Conservation (phyloP, 2,797 vertebrate species). For the Parotocinclus haroldoi region DNA sequence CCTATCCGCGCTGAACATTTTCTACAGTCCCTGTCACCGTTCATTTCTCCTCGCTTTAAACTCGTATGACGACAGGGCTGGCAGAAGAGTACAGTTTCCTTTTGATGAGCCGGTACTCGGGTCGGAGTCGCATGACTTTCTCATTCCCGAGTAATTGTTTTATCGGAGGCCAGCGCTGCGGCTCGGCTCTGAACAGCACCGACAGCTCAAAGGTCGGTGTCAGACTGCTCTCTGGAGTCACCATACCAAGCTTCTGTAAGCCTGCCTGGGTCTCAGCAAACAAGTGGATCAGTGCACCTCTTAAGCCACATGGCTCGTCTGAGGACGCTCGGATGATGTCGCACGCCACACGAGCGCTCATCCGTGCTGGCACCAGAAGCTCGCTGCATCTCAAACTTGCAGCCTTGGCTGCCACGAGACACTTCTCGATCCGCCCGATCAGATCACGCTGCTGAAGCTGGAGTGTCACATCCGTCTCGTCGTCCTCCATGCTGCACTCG, state of each 20-base stretch:
- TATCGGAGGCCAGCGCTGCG: slow-evolving; percentile 61
- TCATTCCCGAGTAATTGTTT: slow-evolving; percentile 60
- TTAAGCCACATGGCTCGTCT: slow-evolving; percentile 73
- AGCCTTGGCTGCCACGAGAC: slow-evolving; percentile 68
- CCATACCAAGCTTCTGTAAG: slow-evolving; percentile 56
- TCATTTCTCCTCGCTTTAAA: background rate
- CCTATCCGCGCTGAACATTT: no score
- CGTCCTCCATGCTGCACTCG: slow-evolving; percentile 55
- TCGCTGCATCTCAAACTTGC: slow-evolving; percentile 63
- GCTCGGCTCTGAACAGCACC: slow-evolving; percentile 60
- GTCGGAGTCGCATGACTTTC: slow-evolving; percentile 65
- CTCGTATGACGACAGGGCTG: slow-evolving; percentile 58
- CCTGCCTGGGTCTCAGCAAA: slow-evolving; percentile 59
- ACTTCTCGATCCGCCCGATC: slow-evolving; percentile 60
- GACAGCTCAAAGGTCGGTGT: slow-evolving; percentile 75
- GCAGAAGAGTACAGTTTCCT: slow-evolving; percentile 77
- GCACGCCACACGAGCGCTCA: slow-evolving; percentile 60
- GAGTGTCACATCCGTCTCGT: slow-evolving; percentile 51
- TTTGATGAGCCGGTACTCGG: slow-evolving; percentile 74
- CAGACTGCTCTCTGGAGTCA: slow-evolving; percentile 58
- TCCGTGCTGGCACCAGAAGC: slow-evolving; percentile 65
- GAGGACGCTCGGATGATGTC: slow-evolving; percentile 60
- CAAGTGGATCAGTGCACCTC: slow-evolving; percentile 66
- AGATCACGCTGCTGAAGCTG: slow-evolving; percentile 52
- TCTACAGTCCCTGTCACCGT: no score